Evolutionary conservation across 2,888 invertebrate genomes (phyloP), one percentile per base, ranked within the genome.

Genomic region (Tuberolachnus salignus): DNA sequence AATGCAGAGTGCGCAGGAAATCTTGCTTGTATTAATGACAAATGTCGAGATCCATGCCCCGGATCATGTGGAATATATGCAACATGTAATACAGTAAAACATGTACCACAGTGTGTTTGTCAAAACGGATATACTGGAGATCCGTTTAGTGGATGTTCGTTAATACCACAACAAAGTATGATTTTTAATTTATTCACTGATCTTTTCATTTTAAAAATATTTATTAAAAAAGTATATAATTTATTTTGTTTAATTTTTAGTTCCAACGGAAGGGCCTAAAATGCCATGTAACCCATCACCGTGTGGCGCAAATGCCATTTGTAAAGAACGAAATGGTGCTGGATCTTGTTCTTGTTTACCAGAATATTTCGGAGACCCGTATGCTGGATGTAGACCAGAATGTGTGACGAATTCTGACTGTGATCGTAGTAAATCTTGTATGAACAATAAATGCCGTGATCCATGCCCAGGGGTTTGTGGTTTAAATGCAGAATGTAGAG

Each of bases 401-500:
- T 95, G 95, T 85, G 91, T 94, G n/a, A 89, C 92, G 83, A 94
- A 94, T 85, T 90, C 92, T 11, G 94, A 95, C 84, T 95, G 95
- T 86, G 88, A 90, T 9, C 89, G 89, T 84, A 89, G 90, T 82
- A 91, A 89, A 86, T 91, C 94, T 42, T 95, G 95, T 84, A 88
- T 91, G 71, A 92, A 92, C 84, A 92, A 92, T 86, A 94, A 93
- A 87, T 95, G 95, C 85, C 89, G 88, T 83, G 91, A 94, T 86
- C 94, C 94, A 23, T 95, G 94, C 84, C 89, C 90, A 44, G 92
- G 92, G 83, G 91, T 92, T 49, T 94, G 94, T 84, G 94, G 94
- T 67, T 87, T 92, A 83, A 93, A 94, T 85, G 92, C 94, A 6
- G 90, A 92, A 85, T 95, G 95, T 85, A 90, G 90, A 74, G 93